Evolutionary conservation across 2,113 vertebrate genomes (phyloP).

Genomic region (Isurus oxyrinchus): DNA sequence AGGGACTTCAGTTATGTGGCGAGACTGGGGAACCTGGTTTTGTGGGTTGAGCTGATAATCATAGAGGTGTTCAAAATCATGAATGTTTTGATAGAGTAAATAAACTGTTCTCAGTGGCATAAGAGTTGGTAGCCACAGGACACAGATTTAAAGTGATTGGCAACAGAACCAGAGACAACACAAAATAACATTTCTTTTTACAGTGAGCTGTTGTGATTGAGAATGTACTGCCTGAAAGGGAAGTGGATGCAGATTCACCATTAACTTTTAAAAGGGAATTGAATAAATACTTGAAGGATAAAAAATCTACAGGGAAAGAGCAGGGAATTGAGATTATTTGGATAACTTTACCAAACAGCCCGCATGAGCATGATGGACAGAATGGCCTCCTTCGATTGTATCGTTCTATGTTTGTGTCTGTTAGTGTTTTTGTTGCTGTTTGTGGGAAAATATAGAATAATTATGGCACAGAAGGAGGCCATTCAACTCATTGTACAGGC

Average conservation of each 20-base stretch:
- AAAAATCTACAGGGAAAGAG: neutral
- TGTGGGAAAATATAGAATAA: neutral
- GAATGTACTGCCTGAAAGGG: neutral
- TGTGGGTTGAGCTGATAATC: neutral
- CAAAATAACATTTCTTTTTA: neutral
- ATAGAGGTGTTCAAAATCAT: neutral
- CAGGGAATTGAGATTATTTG: neutral
- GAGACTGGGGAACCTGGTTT: neutral
- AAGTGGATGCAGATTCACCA: neutral
- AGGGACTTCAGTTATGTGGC: neutral
- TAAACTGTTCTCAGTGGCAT: neutral
- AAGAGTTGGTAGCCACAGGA: neutral
- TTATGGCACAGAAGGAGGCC: neutral
- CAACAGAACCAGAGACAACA: neutral
- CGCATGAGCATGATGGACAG: neutral
- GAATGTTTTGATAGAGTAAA: no score
- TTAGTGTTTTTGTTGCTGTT: neutral
- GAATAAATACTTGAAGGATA: neutral
- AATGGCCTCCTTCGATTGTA: neutral
- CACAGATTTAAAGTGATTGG: neutral
- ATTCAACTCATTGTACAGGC: neutral
- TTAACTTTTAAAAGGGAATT: neutral
- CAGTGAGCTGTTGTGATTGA: neutral
- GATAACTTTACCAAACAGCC: neutral
- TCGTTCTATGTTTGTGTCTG: neutral